Percentiles rank a stretch among this genome's conserved stretches.
phyloP scores from a whole-genome alignment of 37 sponge, comb jelly and placozoan species.

The Haliclona indistincta region DNA sequence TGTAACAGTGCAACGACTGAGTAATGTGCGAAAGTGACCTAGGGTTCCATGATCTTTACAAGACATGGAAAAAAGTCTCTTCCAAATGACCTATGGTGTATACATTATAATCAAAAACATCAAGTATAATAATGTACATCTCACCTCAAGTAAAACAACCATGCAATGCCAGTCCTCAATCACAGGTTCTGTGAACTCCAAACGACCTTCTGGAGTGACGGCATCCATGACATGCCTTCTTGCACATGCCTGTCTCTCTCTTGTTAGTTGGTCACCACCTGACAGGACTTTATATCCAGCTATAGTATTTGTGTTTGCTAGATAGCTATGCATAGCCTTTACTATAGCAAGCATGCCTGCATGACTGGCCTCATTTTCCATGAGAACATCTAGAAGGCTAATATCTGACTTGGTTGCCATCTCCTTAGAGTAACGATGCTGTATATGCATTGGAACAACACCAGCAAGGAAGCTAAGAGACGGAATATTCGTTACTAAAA shows the following conservation, averaged over 20 bases:
- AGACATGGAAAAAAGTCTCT: background rate
- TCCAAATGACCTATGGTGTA: constrained; percentile 28
- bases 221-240: constrained; percentile 19
- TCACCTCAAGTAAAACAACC: constrained; percentile 12
- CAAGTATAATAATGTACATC: background rate
- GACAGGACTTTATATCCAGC: constrained; percentile 22
- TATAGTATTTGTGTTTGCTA: background rate
- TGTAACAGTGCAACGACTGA: background rate
- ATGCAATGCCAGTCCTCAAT: constrained; percentile 46
- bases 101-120: background rate
- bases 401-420: constrained; percentile 20
- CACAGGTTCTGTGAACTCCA: constrained; percentile 18
- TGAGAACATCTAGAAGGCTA: constrained; percentile 24
- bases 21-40: constrained; percentile 8
- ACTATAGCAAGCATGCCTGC: constrained; percentile 37
- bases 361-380: constrained; percentile 28
- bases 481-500: background rate
- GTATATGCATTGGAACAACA: constrained; percentile 12
- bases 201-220: constrained; percentile 14
- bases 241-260: constrained; percentile 13
- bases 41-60: constrained; percentile 40
- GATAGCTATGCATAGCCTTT: constrained; percentile 19
- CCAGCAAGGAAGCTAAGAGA: background rate
- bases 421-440: constrained; percentile 20
- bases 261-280: constrained; percentile 48